Base-by-base conservation (phyloP, 2,888 invertebrate genomes). In the Plemyria rubiginata region DNA sequence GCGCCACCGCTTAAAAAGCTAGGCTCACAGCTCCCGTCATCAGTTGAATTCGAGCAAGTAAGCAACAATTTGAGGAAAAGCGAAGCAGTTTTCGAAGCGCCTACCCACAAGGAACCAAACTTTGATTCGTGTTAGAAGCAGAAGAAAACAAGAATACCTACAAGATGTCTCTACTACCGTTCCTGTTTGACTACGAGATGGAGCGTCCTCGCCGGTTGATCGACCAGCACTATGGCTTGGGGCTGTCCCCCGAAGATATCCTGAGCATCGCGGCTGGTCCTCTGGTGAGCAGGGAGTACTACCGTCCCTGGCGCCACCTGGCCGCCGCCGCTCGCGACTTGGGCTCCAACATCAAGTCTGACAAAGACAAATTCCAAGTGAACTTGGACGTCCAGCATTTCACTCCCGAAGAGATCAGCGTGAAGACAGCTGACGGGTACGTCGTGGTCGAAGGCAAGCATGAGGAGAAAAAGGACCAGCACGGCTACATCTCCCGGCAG, bases 401-500 rank as follows among this genome's bases (percentile, higher is more conserved):
- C 73, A 82, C 94, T 6, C 97, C 97, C 0, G 94, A 95, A 48
- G 97, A 97, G 79, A 94, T 97, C 41, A 93, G 93, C 6, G 96
- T 97, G 7, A 96, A 96, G 84, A 96, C 96, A 0, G 93, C 94
- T 0, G 96, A 96, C 58, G 94, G 95, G 43, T 93, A 87, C 54
- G 94, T 97, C 13, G 93, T 96, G 1, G 94, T 96, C 0, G 96
- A 97, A 83, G 97, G 95, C 0, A 96, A 95, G 77, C 97, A 97
- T 74, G 96, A 96, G 73, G 96, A 97, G 80, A 95, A 95, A 76
- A 94, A 95, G 66, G 96, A 96, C 74, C 94, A 95, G 32, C 95
- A 96, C 73, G 96, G 97, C 0, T 95, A 91, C 69, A 94, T 97
- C 57, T 95, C 96, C 0, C 93, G 96, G 28, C 96, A 97, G 71